Conservation (phyloP, 2,888 invertebrate species). For the Mimumesa dahlbomi region DNA sequence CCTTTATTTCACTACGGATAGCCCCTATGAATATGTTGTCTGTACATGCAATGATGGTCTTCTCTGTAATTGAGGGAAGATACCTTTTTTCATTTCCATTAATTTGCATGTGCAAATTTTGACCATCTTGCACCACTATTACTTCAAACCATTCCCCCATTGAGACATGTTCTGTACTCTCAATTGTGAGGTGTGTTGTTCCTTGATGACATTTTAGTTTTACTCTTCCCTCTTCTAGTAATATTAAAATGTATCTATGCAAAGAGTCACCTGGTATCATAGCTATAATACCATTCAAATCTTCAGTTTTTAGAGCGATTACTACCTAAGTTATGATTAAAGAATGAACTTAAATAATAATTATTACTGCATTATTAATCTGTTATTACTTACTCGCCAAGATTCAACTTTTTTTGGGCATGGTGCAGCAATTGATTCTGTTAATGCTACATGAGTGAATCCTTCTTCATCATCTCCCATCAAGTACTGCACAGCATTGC, state of each 20-base stretch:
- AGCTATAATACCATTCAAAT: slow-evolving; percentile 78
- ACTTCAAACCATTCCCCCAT: slow-evolving; percentile 81
- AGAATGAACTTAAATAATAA: not conserved
- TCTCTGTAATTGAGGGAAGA: slow-evolving; percentile 25
- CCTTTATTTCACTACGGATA: slow-evolving; percentile 42
- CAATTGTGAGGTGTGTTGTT: slow-evolving; percentile 76
- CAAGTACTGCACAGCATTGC: slow-evolving; percentile 80
- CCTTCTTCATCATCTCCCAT: slow-evolving; percentile 79
- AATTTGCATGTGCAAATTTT: slow-evolving; percentile 80
- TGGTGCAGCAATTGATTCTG: slow-evolving; percentile 79
- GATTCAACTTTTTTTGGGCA: slow-evolving; percentile 78
- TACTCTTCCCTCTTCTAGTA: slow-evolving; percentile 79
- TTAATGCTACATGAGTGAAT: slow-evolving; percentile 76
- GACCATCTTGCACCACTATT: slow-evolving; percentile 72
- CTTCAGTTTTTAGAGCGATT: slow-evolving; percentile 79
- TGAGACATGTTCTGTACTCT: slow-evolving; percentile 78
- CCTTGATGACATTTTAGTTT: slow-evolving; percentile 78
- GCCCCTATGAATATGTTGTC: slow-evolving; percentile 42
- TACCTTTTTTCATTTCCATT: slow-evolving; percentile 76
- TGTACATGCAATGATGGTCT: slow-evolving; percentile 23
- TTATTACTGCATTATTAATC: not conserved
- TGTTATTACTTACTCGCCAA: slow-evolving; percentile 71
- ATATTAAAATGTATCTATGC: slow-evolving; percentile 77
- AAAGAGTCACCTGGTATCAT: slow-evolving; percentile 74
- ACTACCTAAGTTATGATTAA: slow-evolving; percentile 65